A percentile compares a stretch with the other conserved stretches of the same genome.
Evolutionary conservation across 2,888 invertebrate species (phyloP).

Genomic region (Tineola bisselliella): DNA sequence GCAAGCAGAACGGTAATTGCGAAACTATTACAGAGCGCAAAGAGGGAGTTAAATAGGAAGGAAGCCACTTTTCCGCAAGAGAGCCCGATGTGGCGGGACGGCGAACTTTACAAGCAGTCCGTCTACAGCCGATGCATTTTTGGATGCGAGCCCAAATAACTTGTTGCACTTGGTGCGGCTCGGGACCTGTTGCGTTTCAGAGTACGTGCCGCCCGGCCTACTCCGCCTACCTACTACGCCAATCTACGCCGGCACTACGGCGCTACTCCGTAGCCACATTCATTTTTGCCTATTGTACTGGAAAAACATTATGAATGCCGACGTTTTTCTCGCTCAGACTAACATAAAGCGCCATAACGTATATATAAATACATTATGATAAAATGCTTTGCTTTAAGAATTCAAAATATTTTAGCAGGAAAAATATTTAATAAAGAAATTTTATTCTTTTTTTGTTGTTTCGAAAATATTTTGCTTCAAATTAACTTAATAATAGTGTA

Average conservation of each 20-base stretch:
- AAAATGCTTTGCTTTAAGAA: background rate
- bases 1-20: conserved; percentile 20
- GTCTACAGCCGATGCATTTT: conserved; percentile 55
- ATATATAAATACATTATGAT: conserved; percentile 2
- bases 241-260: background rate
- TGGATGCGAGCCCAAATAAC: conserved; percentile 64
- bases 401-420: background rate
- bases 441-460: background rate
- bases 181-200: conserved; percentile 48
- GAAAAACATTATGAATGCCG: conserved; percentile 64
- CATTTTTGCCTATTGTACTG: conserved; percentile 53
- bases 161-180: conserved; percentile 52
- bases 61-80: conserved; percentile 38
- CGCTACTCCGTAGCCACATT: conserved; percentile 18
- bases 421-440: background rate
- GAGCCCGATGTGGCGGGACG: conserved; percentile 19
- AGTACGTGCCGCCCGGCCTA: conserved; percentile 34
- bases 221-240: conserved; percentile 21
- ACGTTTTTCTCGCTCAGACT: conserved; percentile 41
- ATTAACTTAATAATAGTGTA: no score
- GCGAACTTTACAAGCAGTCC: conserved; percentile 38
- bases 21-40: conserved; percentile 22
- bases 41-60: conserved; percentile 26
- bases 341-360: conserved; percentile 12
- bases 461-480: background rate